Conservation (phyloP, 2,797 vertebrate species). For the Girardinus metallicus region DNA sequence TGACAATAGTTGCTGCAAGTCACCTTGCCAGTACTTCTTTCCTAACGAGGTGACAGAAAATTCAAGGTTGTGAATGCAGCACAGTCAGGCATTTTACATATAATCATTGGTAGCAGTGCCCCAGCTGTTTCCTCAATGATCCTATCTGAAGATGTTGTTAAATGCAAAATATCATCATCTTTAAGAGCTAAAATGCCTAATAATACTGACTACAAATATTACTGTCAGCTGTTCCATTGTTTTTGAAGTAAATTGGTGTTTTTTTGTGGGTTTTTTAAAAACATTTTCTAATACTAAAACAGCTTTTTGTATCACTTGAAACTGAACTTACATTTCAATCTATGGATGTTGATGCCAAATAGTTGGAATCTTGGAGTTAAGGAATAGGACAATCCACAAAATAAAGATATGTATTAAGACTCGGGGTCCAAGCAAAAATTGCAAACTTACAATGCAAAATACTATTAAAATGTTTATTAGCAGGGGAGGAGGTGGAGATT, state of each 20-base stretch:
- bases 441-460: too few species aligned
- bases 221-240: neutral
- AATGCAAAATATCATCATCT: neutral
- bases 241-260: neutral
- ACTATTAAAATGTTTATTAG: too few species aligned
- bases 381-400: too few species aligned
- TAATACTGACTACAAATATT: neutral
- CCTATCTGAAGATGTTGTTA: neutral
- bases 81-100: constrained; percentile 34
- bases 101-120: constrained; percentile 19
- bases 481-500: too few species aligned
- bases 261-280: neutral
- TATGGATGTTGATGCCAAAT: neutral
- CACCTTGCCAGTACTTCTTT: constrained; percentile 65
- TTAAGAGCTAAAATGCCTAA: neutral
- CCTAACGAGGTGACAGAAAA: constrained; percentile 50
- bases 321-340: neutral
- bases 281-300: neutral
- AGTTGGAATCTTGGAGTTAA: too few species aligned
- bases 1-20: constrained; percentile 66
- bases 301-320: neutral
- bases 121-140: constrained; percentile 28
- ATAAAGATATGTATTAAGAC: too few species aligned
- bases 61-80: constrained; percentile 62
- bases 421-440: too few species aligned